Evolutionary conservation across 2,888 invertebrate species (phyloP).

Genomic region (Epinotia bilunana): DNA sequence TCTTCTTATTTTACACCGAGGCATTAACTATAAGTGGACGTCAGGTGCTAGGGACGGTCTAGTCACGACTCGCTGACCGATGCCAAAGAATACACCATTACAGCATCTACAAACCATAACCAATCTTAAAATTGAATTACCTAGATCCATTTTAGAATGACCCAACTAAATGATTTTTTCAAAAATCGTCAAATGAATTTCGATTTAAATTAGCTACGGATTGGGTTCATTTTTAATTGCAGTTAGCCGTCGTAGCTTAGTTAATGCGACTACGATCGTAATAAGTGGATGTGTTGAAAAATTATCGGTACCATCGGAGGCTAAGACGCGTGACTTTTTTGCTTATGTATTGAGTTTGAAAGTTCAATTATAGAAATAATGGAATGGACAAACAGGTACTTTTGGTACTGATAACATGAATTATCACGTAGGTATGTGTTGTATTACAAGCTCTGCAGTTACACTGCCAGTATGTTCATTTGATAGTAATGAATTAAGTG

Average conservation of each 20-base stretch:
- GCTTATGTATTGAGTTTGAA: conserved; percentile 78
- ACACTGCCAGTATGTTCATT: background rate
- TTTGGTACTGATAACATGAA: conserved; percentile 21
- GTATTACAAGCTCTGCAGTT: background rate
- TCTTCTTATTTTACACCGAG: conserved; percentile 66
- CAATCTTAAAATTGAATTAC: conserved; percentile 45
- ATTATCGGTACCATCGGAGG: conserved; percentile 83
- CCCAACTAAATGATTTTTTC: conserved; percentile 47
- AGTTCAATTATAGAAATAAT: conserved; percentile 55
- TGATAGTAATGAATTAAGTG: background rate
- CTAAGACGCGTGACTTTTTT: conserved; percentile 81
- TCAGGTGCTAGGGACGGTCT: conserved; percentile 81
- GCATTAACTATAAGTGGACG: conserved; percentile 77
- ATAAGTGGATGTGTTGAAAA: conserved; percentile 85
- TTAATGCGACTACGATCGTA: conserved; percentile 83
- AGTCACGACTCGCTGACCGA: conserved; percentile 83
- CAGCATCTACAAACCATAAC: conserved; percentile 49
- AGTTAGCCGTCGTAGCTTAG: conserved; percentile 58
- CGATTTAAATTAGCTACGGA: background rate
- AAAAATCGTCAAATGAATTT: conserved; percentile 47
- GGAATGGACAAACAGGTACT: conserved; percentile 54
- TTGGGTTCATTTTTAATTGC: conserved; percentile 53
- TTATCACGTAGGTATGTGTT: conserved; percentile 14
- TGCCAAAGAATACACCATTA: conserved; percentile 69
- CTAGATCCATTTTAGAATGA: conserved; percentile 50